A percentile compares a stretch with the other conserved stretches of the same genome.
phyloP scores from a whole-genome alignment of 2,797 vertebrate genomes.

The Australoheros facetus region DNA sequence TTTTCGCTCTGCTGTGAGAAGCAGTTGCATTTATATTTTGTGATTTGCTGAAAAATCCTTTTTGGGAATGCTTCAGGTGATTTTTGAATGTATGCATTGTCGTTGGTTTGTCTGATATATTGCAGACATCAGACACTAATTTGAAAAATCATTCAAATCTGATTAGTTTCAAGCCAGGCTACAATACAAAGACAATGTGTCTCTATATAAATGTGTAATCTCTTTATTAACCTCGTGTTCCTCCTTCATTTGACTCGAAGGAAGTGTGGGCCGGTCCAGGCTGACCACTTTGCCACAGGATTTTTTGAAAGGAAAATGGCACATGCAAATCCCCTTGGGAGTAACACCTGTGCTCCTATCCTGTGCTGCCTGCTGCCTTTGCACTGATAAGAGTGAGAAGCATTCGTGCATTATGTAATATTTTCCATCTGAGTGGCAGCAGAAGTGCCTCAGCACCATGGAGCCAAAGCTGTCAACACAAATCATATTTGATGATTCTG shows the following conservation, averaged over 20 bases:
- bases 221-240: conserved; percentile 20
- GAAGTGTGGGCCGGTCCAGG: conserved; percentile 13
- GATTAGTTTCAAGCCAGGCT: not conserved
- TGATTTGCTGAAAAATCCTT: not conserved
- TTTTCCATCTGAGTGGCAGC: conserved; percentile 44
- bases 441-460: conserved; percentile 20
- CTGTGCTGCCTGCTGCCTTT: conserved; percentile 33
- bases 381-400: conserved; percentile 32
- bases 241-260: conserved; percentile 65
- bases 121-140: not conserved
- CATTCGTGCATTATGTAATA: conserved; percentile 54
- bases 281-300: conserved; percentile 37
- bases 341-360: conserved; percentile 54
- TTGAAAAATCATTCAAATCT: conserved; percentile 18
- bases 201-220: conserved; percentile 12
- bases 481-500: conserved; percentile 1
- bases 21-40: no score
- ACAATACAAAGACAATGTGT: not conserved
- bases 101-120: not conserved
- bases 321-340: conserved; percentile 70
- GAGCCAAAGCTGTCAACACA: not conserved
- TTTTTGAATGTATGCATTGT: not conserved
- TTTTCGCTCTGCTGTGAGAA: not conserved
- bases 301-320: conserved; percentile 75
- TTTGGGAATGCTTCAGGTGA: not conserved